Evolutionary conservation across 2,888 invertebrate species (phyloP), one percentile per base, ranked within the genome.

Genomic region (Rapana venosa): DNA sequence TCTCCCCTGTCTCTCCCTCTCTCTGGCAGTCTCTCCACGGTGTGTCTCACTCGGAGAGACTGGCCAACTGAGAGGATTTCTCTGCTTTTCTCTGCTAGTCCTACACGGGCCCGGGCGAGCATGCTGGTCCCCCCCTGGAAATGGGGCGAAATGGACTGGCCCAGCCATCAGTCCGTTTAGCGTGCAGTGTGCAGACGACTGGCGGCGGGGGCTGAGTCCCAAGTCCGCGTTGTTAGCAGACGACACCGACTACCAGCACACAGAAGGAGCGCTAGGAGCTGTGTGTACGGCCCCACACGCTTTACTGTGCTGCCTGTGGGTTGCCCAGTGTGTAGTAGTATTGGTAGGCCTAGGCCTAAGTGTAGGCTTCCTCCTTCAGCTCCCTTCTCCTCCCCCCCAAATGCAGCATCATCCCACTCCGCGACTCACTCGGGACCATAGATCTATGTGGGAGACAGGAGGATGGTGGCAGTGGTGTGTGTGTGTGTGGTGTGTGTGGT

Each of bases 101-200:
- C 5, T 4, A 56, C 84, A 84, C 13, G 17, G 36, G 22, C 83
- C 83, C n/a, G 35, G 36, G 22, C 36, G n/a, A 1, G 32, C 79
- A 66, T 20, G 83, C 88, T 88, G 36, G 2, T 35, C 30, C 88
- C 88, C 89, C 74, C 85, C 56, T 17, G 79, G 83, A 11, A 74
- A 32, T 0, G 15, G 47, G 1, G 70, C 70, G 0, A 15, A 58
- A 30, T 89, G 89, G 89, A 85, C 85, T 84, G 56, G 89, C 26
- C 89, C 88, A 35, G 30, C 77, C 89, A 84, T 85, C 85, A 85
- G 85, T 88, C n/a, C n/a, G 89, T 56, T 70, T 84, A 85, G 85
- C 89, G 89, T 85, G 89, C 47, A 89, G 47, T 85, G 47, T 81
- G 79, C 89, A 84, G 89, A 77, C 85, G 83, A 74, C 89, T 85